Evolutionary conservation across 2,797 vertebrate genomes (phyloP).

Genomic region (Menidia menidia): DNA sequence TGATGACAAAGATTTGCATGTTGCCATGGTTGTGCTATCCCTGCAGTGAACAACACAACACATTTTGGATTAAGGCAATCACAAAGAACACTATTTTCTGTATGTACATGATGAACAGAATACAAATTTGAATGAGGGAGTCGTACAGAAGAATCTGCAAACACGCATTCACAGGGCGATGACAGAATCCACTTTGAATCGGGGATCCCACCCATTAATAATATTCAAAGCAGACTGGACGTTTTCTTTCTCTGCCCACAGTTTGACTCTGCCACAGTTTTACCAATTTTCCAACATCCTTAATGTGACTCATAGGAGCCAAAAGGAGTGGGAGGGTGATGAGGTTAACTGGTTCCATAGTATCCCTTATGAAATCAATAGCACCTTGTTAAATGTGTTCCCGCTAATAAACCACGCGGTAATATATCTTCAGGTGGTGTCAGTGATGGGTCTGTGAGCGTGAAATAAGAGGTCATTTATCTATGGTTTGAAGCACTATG

Average conservation of each 20-base stretch:
- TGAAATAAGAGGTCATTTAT: slow-evolving; percentile 45
- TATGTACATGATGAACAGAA: too few species aligned
- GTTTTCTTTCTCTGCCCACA: slow-evolving; percentile 31
- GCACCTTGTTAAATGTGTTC: slow-evolving; percentile 50
- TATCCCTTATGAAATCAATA: slow-evolving; percentile 59
- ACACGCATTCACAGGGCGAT: background rate
- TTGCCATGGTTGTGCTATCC: slow-evolving; percentile 34
- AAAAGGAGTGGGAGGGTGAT: slow-evolving; percentile 35
- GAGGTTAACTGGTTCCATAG: slow-evolving; percentile 42
- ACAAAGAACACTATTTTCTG: background rate
- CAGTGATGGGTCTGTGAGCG: slow-evolving; percentile 30
- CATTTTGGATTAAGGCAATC: slow-evolving; percentile 21
- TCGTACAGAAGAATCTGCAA: slow-evolving; percentile 15
- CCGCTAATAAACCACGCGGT: slow-evolving; percentile 32
- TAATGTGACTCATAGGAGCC: slow-evolving; percentile 20
- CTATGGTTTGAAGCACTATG: slow-evolving; percentile 4
- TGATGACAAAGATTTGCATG: slow-evolving; percentile 39
- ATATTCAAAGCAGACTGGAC: slow-evolving; percentile 1
- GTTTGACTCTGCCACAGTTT: slow-evolving; percentile 33
- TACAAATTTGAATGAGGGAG: too few species aligned
- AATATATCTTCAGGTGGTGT: slow-evolving; percentile 43
- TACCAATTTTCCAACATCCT: slow-evolving; percentile 25
- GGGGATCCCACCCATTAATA: slow-evolving; percentile 23
- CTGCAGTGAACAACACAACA: slow-evolving; percentile 25
- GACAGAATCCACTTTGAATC: too few species aligned